phyloP scores from a whole-genome alignment of 2,113 vertebrate genomes.

The Poeciliopsis retropinna region DNA sequence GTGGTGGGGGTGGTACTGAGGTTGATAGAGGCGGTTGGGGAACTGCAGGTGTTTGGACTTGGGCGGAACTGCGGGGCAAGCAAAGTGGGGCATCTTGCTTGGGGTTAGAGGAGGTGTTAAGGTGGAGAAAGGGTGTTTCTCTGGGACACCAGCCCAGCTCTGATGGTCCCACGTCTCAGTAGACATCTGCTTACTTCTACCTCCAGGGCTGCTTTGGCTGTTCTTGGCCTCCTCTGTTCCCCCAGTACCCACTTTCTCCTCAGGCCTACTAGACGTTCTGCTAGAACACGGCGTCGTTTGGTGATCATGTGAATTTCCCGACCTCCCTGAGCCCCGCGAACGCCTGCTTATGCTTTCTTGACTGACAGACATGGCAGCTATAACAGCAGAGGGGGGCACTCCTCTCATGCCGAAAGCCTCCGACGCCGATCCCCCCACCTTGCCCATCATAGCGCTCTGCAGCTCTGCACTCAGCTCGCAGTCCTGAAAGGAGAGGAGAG shows the following conservation, averaged over 20 bases:
- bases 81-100: conserved; percentile 68
- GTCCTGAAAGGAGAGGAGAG: conserved; percentile 90
- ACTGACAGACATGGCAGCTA: conserved; percentile 83
- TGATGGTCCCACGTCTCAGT: conserved; percentile 48
- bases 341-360: conserved; percentile 91
- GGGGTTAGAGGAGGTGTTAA: conserved; percentile 70
- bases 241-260: conserved; percentile 79
- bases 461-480: conserved; percentile 90
- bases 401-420: conserved; percentile 75
- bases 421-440: conserved; percentile 16
- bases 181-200: conserved; percentile 26
- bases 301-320: conserved; percentile 79
- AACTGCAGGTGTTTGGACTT: conserved; percentile 59
- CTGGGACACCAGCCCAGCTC: conserved; percentile 20
- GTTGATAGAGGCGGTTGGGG: conserved; percentile 32
- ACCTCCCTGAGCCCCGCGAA: conserved; percentile 84
- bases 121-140: conserved; percentile 37
- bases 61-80: conserved; percentile 63
- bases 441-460: conserved; percentile 86
- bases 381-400: conserved; percentile 64
- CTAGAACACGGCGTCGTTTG: conserved; percentile 34
- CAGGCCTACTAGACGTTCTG: conserved; percentile 68
- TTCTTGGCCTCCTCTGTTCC: conserved; percentile 42
- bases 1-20: conserved; percentile 41
- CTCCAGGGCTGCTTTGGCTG: conserved; percentile 39